Evolutionary conservation across 2,113 vertebrate species (phyloP), one percentile per base, ranked within the genome.

Genomic region (Rousettus leschenaultii): DNA sequence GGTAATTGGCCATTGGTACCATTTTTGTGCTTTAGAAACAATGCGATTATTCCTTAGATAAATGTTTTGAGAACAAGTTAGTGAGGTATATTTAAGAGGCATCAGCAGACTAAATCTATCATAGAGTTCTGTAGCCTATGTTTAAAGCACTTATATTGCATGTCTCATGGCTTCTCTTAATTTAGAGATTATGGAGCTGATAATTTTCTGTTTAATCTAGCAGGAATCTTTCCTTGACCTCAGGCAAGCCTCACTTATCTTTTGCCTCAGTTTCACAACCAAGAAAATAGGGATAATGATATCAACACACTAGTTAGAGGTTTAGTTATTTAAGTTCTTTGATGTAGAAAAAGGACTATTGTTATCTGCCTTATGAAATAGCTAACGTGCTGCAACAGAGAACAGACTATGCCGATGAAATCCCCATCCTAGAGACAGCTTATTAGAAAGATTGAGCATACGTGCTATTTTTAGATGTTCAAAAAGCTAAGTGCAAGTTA

Each of bases 371-470:
- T 95, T 95, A 70, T 68, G 94, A 97, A 97, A 94, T 19, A 97
- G 73, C 86, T 92, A 94, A 94, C 97, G 77, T 97, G 96, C 86
- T 97, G 61, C 88, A 96, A 94, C 97, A 96, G 97, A 97, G 95
- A 96, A 74, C 33, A 96, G 88, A 91, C 79, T 75, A 66, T 84
- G 40, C 45, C 5, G 5, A 55, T 95, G 95, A 96, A 96, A 96
- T 94, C 89, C 94, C 80, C 92, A 55, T 73, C 48, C 86, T 51
- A 66, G 86, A 96, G 95, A 93, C 86, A 93, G 73, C 73, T 95
- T 97, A 66, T 89, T 97, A 96, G 80, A 90, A 96, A 95, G 86
- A 91, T n/a, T 89, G 68, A 89, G 40, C 51, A 16, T 88, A 61
- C 63, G 16, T 94, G 83, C 90, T 97, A 95, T 97, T 95, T 97